Evolutionary conservation across 30 jellyfish, hydroid and myxozoan species (phyloP).

Genomic region (Rhopilema esculentum): DNA sequence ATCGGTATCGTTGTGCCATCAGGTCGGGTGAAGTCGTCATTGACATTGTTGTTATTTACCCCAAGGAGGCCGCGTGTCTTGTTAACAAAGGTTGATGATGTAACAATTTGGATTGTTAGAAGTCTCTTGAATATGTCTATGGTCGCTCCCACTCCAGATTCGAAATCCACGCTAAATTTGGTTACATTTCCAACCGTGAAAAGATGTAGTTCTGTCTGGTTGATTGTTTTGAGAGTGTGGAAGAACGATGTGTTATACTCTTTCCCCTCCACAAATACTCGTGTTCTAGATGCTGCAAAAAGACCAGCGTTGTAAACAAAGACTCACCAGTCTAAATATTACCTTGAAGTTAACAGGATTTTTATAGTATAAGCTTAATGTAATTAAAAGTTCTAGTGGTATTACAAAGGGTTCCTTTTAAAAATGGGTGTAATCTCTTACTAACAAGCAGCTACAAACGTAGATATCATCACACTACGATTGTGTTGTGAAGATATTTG

Average conservation of each 20-base stretch:
- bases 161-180: neutral
- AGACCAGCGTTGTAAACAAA: too few relatives aligned
- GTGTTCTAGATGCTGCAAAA: neutral
- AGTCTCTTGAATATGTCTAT: neutral
- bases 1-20: conserved; percentile 5
- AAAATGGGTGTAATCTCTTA: too few relatives aligned
- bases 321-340: too few relatives aligned
- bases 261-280: neutral
- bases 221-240: neutral
- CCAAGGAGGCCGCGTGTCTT: conserved; percentile 34
- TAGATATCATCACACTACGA: too few relatives aligned
- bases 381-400: too few relatives aligned
- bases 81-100: neutral
- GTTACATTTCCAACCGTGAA: neutral
- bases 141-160: conserved; percentile 28
- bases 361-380: neutral
- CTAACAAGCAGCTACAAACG: too few relatives aligned
- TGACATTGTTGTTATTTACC: neutral
- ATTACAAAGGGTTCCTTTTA: too few relatives aligned
- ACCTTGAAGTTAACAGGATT: neutral
- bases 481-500: too few relatives aligned
- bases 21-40: conserved; percentile 30
- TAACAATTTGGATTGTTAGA: neutral
- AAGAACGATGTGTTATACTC: neutral
- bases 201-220: neutral